Conservation (phyloP, 2,797 vertebrate species). For the Poecile montanus region DNA sequence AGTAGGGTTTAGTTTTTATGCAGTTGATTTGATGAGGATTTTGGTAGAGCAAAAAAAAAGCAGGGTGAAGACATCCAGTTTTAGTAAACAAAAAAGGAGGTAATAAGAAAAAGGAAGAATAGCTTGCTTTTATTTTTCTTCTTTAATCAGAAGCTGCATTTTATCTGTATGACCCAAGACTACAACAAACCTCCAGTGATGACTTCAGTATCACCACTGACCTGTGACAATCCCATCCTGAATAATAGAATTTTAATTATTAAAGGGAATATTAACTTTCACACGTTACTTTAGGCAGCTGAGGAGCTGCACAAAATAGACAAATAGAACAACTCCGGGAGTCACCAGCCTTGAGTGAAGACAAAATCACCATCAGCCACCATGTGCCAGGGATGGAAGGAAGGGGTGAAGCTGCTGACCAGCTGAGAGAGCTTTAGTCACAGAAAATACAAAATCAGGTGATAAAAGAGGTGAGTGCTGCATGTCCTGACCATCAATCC, state of each 20-base stretch:
- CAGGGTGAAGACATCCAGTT: neutral
- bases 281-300: neutral
- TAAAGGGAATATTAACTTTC: neutral
- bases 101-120: neutral
- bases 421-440: neutral
- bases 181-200: neutral
- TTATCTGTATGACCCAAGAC: neutral
- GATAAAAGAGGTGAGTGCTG: neutral
- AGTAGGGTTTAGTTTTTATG: neutral
- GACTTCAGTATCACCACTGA: neutral
- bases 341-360: neutral
- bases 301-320: neutral
- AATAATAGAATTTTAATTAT: neutral
- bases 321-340: neutral
- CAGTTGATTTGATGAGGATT: neutral
- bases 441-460: neutral
- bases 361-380: neutral
- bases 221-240: neutral
- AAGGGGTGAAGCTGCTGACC: neutral
- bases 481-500: fast-evolving
- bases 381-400: neutral
- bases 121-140: neutral
- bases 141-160: neutral
- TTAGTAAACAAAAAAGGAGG: neutral
- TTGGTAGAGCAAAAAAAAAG: neutral